A percentile compares a stretch with the other conserved stretches of the same genome.
phyloP scores from a whole-genome alignment of 2,888 invertebrate species.

The Osmoderma eremita region DNA sequence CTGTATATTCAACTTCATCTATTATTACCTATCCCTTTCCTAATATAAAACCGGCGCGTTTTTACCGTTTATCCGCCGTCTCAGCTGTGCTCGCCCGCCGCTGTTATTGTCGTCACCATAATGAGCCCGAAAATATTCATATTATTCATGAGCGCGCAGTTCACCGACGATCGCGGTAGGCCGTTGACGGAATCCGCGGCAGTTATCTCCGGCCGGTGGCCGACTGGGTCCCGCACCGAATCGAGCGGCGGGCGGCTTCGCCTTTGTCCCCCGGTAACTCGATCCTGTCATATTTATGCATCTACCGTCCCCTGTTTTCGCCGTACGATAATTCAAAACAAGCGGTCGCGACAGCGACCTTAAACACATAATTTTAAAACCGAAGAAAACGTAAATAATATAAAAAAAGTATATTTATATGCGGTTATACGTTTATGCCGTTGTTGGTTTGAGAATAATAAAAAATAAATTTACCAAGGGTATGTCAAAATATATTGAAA shows the following conservation, averaged over 20 bases:
- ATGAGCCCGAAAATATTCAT: slow-evolving; percentile 25
- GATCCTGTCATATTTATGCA: slow-evolving; percentile 47
- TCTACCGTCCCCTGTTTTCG: slow-evolving; percentile 35
- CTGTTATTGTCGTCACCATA: not conserved
- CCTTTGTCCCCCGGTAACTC: slow-evolving; percentile 43
- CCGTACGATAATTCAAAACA: slow-evolving; percentile 25
- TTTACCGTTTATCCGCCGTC: not conserved
- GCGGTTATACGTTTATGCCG: no score
- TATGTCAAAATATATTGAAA: no score
- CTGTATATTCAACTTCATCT: no score
- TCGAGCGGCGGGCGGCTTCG: slow-evolving; percentile 15
- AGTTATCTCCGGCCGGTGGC: slow-evolving; percentile 30
- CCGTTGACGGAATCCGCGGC: slow-evolving; percentile 41
- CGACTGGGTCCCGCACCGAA: slow-evolving; percentile 17
- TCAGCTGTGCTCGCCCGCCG: not conserved
- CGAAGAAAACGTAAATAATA: not conserved
- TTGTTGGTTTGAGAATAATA: no score
- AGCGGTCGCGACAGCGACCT: not conserved
- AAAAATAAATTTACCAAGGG: no score
- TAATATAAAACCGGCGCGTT: not conserved
- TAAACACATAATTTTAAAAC: not conserved
- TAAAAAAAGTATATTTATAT: not conserved
- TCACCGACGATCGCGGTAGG: slow-evolving; percentile 28
- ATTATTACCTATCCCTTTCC: no score
- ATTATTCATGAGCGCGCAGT: slow-evolving; percentile 23